Percentiles rank a stretch among this genome's conserved stretches.
Evolutionary conservation across 2,113 vertebrate genomes (phyloP).

Genomic region (Nyctibius bracteatus): DNA sequence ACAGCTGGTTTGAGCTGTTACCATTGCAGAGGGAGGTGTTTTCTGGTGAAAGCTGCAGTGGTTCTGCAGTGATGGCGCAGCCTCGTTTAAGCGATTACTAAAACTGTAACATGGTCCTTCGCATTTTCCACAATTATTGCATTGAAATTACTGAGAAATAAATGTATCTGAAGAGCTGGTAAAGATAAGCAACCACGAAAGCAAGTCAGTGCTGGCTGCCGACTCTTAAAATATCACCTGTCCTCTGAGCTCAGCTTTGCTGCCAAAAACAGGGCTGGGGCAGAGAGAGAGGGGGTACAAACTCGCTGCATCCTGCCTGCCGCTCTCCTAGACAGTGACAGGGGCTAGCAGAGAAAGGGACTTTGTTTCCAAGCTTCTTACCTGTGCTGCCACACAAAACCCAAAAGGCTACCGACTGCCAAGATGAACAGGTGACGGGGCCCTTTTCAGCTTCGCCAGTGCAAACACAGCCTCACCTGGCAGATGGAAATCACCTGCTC

Average conservation of each 20-base stretch:
- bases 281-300: background rate
- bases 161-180: background rate
- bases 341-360: background rate
- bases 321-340: background rate
- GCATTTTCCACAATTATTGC: background rate
- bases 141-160: background rate
- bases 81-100: background rate
- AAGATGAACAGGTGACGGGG: background rate
- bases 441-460: background rate
- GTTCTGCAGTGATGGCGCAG: background rate
- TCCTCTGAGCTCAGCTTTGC: background rate
- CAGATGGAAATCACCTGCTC: background rate
- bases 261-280: background rate
- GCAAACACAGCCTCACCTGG: background rate
- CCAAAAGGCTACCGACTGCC: background rate
- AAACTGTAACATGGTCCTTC: background rate
- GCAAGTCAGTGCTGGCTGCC: background rate
- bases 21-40: background rate
- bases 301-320: background rate
- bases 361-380: background rate
- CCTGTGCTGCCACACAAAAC: background rate
- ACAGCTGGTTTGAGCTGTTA: fast-evolving
- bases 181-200: background rate
- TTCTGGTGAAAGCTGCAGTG: background rate
- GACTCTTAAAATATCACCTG: background rate